phyloP scores from a whole-genome alignment of 2,797 vertebrate genomes.

The Pipistrellus kuhlii region DNA sequence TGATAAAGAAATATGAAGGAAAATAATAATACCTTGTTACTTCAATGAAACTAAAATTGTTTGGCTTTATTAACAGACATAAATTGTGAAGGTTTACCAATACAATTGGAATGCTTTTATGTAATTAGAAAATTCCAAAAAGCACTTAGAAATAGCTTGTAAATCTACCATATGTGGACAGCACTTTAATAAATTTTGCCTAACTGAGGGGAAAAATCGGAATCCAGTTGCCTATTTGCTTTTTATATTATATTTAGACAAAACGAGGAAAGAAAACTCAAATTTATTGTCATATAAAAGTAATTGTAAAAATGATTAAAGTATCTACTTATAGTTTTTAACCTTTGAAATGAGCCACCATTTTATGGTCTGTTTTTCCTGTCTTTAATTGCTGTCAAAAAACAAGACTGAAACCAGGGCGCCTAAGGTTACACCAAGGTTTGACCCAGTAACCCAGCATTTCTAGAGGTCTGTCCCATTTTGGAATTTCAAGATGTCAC shows the following conservation, averaged over 20 bases:
- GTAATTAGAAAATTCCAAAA: slow-evolving; percentile 77
- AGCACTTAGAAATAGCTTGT: slow-evolving; percentile 76
- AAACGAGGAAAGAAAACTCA: slow-evolving; percentile 4
- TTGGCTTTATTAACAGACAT: slow-evolving; percentile 69
- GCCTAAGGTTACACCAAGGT: neutral
- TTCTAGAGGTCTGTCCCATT: neutral
- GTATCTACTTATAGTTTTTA: neutral
- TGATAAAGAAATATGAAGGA: slow-evolving; percentile 42
- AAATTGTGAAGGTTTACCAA: slow-evolving; percentile 73
- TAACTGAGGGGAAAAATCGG: slow-evolving; percentile 63
- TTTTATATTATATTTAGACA: slow-evolving; percentile 75
- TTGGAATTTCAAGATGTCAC: neutral
- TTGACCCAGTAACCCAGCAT: neutral
- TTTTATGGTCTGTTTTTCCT: neutral
- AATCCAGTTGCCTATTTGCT: slow-evolving; percentile 70
- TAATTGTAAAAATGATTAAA: slow-evolving; percentile 34
- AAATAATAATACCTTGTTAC: slow-evolving; percentile 9
- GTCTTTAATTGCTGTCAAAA: slow-evolving; percentile 40
- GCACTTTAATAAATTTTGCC: slow-evolving; percentile 77
- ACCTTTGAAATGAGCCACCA: neutral
- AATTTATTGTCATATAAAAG: slow-evolving; percentile 45
- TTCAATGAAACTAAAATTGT: slow-evolving; percentile 60
- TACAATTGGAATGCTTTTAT: slow-evolving; percentile 72
- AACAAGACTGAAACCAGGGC: neutral
- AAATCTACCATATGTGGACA: slow-evolving; percentile 77